A percentile compares a stretch with the other conserved stretches of the same genome.
These are phyloP conservation scores for Drosophila tripunctata DNA, from an alignment of 2,888 invertebrate genomes.

Conservation along the genomic window DNA sequence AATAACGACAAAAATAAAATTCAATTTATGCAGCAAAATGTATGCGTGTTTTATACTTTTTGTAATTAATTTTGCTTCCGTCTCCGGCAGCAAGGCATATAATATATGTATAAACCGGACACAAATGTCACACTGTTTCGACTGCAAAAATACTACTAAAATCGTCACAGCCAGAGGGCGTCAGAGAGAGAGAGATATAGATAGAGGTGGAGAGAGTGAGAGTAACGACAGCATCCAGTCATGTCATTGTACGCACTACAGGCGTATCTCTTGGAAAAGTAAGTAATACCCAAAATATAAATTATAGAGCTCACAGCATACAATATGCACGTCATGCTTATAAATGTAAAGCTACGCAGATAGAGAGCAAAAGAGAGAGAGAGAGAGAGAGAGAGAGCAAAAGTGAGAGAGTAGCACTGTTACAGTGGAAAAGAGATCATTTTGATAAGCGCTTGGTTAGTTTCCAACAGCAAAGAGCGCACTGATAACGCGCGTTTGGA, in stretches of 20 bases:
- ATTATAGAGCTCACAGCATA: constrained; percentile 49
- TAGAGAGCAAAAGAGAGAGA: not conserved
- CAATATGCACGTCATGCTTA: constrained; percentile 67
- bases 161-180: not conserved
- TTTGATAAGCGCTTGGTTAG: not conserved
- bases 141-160: constrained; percentile 59
- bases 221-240: constrained; percentile 42
- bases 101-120: too few species aligned
- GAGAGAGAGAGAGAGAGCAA: not conserved
- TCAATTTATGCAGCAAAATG: constrained; percentile 52
- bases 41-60: constrained; percentile 31
- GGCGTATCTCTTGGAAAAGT: constrained; percentile 36
- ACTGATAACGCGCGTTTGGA: constrained; percentile 39
- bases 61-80: constrained; percentile 73
- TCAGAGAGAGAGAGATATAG: not conserved
- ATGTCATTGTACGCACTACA: constrained; percentile 39
- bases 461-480: constrained; percentile 14
- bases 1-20: constrained; percentile 25
- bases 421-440: not conserved
- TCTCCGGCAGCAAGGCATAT: constrained; percentile 26
- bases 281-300: not conserved
- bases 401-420: not conserved
- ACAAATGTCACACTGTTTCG: constrained; percentile 61
- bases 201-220: not conserved
- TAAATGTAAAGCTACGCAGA: constrained; percentile 33